Evolutionary conservation across 2,113 vertebrate genomes (phyloP), one percentile per base, ranked within the genome.

Genomic region (Onychostoma macrolepis): DNA sequence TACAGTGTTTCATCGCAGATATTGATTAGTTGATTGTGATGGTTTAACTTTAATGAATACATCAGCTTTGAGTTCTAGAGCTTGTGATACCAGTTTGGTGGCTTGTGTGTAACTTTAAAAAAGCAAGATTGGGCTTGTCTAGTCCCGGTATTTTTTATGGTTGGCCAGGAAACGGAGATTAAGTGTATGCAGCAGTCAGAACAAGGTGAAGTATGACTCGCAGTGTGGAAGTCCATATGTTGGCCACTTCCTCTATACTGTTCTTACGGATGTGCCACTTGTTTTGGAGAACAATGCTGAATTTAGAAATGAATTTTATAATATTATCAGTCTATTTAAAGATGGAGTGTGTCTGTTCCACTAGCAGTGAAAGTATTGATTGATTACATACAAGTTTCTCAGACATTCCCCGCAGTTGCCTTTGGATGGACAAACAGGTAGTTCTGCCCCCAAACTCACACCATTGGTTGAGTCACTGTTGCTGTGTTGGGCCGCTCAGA

Each of bases 121-220:
- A 26, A 82, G 58, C 86, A 87, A 48, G 86, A 48, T 6, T 13
- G 30, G 80, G 61, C 86, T 53, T 87, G 86, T 83, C 38, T 26
- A 77, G 24, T 65, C 4, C 8, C 4, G 58, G 38, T 83, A 21
- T 77, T 28, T 78, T 87, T 24, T 6, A 48, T 83, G 30, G 28
- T 87, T 48, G 8, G 28, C 48, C 28, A 82, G 83, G 67, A 72
- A 75, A 56, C 21, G 21, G 80, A 48, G 48, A 45, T 80, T 21
- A 63, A 12, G 33, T 12, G 15, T 28, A n/a, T 56, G 26, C 2
- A 30, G 79, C 38, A 56, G 48, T 36, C 67, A 87, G 53, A 45
- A 26, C 41, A 87, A 36, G 50, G 41, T 75, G 24, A 61, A 76
- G 43, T 76, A 21, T 65, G 41, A 82, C 53, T 80, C 36, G 74